Conservation (phyloP, 1,140 invertebrate genomes). For the Cataglyphis hispanica region DNA sequence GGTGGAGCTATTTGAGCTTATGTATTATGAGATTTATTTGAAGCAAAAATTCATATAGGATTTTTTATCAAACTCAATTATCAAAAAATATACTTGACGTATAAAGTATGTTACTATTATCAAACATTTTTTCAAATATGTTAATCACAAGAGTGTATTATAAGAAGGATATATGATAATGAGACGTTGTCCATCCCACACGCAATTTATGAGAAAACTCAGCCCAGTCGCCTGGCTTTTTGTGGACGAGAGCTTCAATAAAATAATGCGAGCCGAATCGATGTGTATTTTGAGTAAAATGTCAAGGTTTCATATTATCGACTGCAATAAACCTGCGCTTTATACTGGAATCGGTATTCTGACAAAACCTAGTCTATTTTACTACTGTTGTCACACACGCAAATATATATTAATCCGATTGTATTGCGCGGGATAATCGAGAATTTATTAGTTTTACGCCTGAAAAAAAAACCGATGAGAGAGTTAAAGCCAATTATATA, state of each 20-base stretch:
- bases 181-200: slow-evolving; percentile 13
- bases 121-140: neutral
- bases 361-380: slow-evolving; percentile 22
- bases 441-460: neutral
- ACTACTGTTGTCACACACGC: neutral
- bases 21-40: neutral
- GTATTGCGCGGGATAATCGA: neutral
- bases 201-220: slow-evolving; percentile 4
- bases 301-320: slow-evolving; percentile 48
- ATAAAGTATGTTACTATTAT: neutral
- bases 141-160: neutral
- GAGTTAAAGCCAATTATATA: neutral
- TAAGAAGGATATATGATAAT: neutral
- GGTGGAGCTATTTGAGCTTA: neutral
- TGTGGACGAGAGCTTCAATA: slow-evolving; percentile 37
- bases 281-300: slow-evolving; percentile 51
- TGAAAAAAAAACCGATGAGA: neutral
- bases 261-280: slow-evolving; percentile 10
- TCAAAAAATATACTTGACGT: no score
- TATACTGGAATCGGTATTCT: neutral
- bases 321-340: slow-evolving; percentile 33
- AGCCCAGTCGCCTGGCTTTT: slow-evolving; percentile 14
- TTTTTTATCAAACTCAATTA: no score
- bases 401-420: neutral
- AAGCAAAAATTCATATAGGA: neutral